These are phyloP conservation scores for Acleris cristana DNA, from an alignment of 2,888 invertebrate species.

Conservation along the genomic window DNA sequence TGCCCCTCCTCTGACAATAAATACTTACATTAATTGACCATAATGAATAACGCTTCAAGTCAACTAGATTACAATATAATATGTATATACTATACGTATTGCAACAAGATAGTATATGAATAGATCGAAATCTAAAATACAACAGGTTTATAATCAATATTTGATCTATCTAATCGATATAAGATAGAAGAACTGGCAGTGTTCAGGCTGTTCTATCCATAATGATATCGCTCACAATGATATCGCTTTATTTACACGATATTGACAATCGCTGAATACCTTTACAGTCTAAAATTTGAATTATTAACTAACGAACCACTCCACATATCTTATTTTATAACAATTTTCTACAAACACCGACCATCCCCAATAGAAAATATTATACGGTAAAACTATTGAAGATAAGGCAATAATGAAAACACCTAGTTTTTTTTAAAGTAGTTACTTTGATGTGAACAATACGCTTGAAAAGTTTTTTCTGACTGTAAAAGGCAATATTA, in stretches of 20 bases:
- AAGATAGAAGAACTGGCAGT: slow-evolving; percentile 67
- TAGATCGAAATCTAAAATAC: slow-evolving; percentile 30
- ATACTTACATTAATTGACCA: slow-evolving; percentile 31
- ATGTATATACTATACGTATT: slow-evolving; percentile 12
- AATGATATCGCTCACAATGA: slow-evolving; percentile 9
- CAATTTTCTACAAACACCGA: slow-evolving; percentile 17
- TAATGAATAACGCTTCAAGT: slow-evolving; percentile 9
- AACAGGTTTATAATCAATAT: slow-evolving; percentile 22
- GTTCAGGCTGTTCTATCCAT: slow-evolving; percentile 55
- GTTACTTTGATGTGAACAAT: too few relatives aligned
- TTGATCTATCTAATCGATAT: slow-evolving; percentile 27
- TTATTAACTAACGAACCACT: neutral
- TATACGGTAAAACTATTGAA: neutral
- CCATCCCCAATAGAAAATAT: slow-evolving; percentile 14
- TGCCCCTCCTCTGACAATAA: slow-evolving; percentile 10
- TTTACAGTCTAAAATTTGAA: slow-evolving; percentile 1
- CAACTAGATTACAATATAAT: neutral
- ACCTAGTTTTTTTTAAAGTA: too few relatives aligned
- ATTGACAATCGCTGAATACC: slow-evolving; percentile 2
- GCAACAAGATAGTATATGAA: slow-evolving; percentile 23
- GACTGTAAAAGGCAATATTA: too few relatives aligned
- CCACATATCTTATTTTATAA: neutral
- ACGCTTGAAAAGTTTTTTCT: too few relatives aligned
- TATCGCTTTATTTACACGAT: slow-evolving; percentile 22
- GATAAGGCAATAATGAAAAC: neutral